phyloP scores from a whole-genome alignment of 2,113 vertebrate genomes.

The Plecotus auritus region DNA sequence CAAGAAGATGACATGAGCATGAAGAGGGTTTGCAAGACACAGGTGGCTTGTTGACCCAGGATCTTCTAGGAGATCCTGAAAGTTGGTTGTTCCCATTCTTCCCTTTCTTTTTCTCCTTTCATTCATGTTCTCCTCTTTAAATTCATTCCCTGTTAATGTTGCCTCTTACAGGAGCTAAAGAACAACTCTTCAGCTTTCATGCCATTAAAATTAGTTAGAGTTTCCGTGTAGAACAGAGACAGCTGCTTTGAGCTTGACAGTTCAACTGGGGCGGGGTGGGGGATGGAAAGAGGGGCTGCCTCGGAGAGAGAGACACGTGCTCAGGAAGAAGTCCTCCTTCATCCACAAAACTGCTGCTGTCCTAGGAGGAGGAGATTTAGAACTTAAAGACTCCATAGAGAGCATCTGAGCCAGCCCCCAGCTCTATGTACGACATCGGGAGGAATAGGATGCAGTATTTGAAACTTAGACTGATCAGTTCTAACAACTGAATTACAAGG shows the following conservation, averaged over 20 bases:
- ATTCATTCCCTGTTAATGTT: constrained; percentile 69
- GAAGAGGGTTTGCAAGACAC: not conserved
- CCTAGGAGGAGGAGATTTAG: not conserved
- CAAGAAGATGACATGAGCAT: not conserved
- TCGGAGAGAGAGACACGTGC: accelerated
- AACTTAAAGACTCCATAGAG: not conserved
- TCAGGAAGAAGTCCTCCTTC: not conserved
- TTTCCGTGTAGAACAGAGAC: constrained; percentile 68
- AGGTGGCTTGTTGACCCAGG: not conserved
- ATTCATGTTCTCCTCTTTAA: constrained; percentile 31
- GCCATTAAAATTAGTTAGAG: constrained; percentile 77
- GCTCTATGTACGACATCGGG: accelerated
- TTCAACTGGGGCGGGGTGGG: not conserved
- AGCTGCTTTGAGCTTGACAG: constrained; percentile 43
- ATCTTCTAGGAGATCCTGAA: not conserved
- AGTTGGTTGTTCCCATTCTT: not conserved
- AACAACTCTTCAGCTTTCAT: constrained; percentile 59
- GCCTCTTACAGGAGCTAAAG: constrained; percentile 62
- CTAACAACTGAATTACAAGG: not conserved
- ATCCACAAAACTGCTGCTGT: not conserved
- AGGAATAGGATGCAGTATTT: not conserved
- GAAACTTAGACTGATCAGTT: not conserved
- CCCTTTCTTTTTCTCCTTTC: constrained; percentile 58
- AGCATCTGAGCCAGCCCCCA: not conserved
- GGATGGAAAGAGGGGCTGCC: not conserved